Evolutionary conservation across 2,113 vertebrate genomes (phyloP).

Genomic region (Chloroceryle aenea): DNA sequence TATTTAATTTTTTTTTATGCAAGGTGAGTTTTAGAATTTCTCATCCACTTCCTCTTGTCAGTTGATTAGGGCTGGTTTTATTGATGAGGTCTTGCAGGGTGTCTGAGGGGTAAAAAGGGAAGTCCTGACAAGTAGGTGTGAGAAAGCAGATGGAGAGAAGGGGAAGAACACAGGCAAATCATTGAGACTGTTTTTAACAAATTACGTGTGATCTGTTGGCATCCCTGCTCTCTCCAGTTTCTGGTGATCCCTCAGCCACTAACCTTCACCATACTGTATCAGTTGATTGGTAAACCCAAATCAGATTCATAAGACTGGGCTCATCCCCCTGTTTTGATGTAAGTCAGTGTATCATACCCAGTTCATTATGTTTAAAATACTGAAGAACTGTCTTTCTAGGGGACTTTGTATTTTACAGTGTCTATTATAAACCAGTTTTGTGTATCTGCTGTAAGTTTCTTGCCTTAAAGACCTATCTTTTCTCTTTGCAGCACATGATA

Average conservation of each 20-base stretch:
- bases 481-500: slow-evolving; percentile 92
- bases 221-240: not conserved
- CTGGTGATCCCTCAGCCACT: not conserved
- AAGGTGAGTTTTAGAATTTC: not conserved
- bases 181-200: not conserved
- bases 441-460: not conserved
- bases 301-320: not conserved
- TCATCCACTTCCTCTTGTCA: not conserved
- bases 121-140: not conserved
- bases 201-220: not conserved
- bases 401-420: not conserved
- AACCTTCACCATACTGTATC: not conserved
- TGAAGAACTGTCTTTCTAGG: not conserved
- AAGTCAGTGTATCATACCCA: not conserved
- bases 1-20: not conserved
- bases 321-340: not conserved
- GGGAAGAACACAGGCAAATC: not conserved
- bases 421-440: not conserved
- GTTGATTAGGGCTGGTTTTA: not conserved
- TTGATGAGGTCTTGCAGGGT: not conserved
- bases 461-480: not conserved
- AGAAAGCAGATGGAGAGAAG: not conserved
- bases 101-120: not conserved
- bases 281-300: not conserved
- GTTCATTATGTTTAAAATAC: not conserved